phyloP scores from a whole-genome alignment of 2,113 vertebrate genomes.

The Pseudorectes ferrugineus region DNA sequence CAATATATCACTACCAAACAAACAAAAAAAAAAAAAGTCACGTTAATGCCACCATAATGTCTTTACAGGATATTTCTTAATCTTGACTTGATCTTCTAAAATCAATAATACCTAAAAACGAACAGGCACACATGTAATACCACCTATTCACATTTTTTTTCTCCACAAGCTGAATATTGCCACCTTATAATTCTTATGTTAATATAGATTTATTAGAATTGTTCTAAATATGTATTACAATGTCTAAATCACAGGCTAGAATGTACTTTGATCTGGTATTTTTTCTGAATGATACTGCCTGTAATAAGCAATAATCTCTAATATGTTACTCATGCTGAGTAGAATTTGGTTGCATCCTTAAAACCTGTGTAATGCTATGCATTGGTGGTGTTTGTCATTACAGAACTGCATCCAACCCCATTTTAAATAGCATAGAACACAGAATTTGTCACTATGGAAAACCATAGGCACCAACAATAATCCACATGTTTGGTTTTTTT shows the following conservation, averaged over 20 bases:
- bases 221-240: not conserved
- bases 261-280: not conserved
- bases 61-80: not conserved
- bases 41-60: not conserved
- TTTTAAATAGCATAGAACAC: not conserved
- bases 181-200: not conserved
- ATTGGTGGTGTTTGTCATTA: not conserved
- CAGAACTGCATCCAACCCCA: not conserved
- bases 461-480: not conserved
- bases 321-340: not conserved
- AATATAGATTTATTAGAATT: not conserved
- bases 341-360: not conserved
- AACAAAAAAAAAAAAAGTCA: not conserved
- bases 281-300: not conserved
- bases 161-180: not conserved
- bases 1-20: not conserved
- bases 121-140: not conserved
- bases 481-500: accelerated
- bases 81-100: not conserved
- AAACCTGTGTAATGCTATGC: not conserved
- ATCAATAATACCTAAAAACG: not conserved
- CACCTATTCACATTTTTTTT: not conserved
- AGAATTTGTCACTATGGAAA: not conserved
- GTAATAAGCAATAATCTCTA: not conserved
- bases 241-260: not conserved